phyloP scores from a whole-genome alignment of 2,888 invertebrate species.

The Scelioninae gen. 2 region DNA sequence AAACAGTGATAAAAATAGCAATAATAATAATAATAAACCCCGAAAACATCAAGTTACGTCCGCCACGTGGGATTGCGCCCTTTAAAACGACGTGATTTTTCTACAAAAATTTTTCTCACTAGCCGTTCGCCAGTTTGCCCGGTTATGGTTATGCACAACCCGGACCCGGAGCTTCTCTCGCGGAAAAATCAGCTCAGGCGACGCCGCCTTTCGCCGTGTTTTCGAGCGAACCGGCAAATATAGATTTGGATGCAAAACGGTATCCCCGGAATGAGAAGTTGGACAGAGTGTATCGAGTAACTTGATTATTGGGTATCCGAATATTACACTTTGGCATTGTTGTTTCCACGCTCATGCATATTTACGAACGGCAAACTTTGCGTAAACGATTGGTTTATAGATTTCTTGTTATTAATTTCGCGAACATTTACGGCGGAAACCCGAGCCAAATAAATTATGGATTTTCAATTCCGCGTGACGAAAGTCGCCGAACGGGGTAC shows the following conservation, averaged over 20 bases:
- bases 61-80: slow-evolving; percentile 26
- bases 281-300: slow-evolving; percentile 37
- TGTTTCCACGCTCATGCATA: slow-evolving; percentile 31
- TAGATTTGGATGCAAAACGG: slow-evolving; percentile 50
- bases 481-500: too few relatives aligned
- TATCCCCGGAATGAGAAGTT: slow-evolving; percentile 38
- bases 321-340: slow-evolving; percentile 40
- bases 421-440: slow-evolving; percentile 9
- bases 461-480: slow-evolving; percentile 17
- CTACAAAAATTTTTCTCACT: slow-evolving; percentile 26
- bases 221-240: slow-evolving; percentile 16
- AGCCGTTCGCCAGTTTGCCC: slow-evolving; percentile 5
- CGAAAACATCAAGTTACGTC: slow-evolving; percentile 1
- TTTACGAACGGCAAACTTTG: slow-evolving; percentile 43
- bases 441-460: slow-evolving; percentile 26
- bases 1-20: slow-evolving; percentile 14
- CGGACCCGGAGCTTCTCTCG: slow-evolving; percentile 11
- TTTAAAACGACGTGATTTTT: slow-evolving; percentile 29
- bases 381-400: slow-evolving; percentile 42
- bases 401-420: slow-evolving; percentile 50
- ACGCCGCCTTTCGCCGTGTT: slow-evolving; percentile 3
- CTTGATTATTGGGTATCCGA: slow-evolving; percentile 50
- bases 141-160: slow-evolving; percentile 31
- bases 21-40: slow-evolving; percentile 45
- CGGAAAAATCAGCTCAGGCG: slow-evolving; percentile 32